phyloP scores from a whole-genome alignment of 2,888 invertebrate genomes.

The Leptarthrus brevirostris region DNA sequence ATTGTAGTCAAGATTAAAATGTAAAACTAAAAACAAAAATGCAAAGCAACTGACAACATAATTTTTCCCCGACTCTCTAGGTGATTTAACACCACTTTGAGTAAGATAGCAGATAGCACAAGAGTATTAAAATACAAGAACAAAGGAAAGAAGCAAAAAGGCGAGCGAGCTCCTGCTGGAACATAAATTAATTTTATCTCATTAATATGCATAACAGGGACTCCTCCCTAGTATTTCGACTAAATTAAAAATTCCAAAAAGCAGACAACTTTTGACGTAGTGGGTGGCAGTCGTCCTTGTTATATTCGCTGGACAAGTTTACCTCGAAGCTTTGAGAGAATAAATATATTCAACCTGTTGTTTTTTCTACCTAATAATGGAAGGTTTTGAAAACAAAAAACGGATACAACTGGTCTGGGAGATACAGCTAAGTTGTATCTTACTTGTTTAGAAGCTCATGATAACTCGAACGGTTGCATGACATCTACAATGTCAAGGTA shows the following conservation, averaged over 20 bases:
- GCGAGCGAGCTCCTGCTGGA: background rate
- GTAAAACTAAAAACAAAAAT: background rate
- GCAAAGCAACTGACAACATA: constrained; percentile 3
- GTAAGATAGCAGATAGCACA: constrained; percentile 24
- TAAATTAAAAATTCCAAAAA: constrained; percentile 51
- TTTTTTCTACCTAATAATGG: constrained; percentile 26
- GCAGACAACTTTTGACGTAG: constrained; percentile 34
- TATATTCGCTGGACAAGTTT: constrained; percentile 8
- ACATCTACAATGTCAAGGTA: background rate
- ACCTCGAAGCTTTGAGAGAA: constrained; percentile 2
- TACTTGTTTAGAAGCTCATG: background rate
- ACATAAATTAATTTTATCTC: constrained; percentile 51
- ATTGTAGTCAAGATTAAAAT: too few species aligned
- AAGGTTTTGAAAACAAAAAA: constrained; percentile 10
- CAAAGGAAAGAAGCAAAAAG: background rate
- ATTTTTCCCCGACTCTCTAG: background rate
- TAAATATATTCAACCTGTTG: constrained; percentile 30
- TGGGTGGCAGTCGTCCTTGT: background rate
- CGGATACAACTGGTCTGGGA: background rate
- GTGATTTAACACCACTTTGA: constrained; percentile 37
- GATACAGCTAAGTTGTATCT: background rate
- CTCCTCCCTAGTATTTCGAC: constrained; percentile 8
- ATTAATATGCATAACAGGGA: constrained; percentile 52
- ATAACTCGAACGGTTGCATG: background rate
- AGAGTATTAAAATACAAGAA: constrained; percentile 20